Conservation (phyloP, 2,888 invertebrate genomes). For the Coelinius sp. region DNA sequence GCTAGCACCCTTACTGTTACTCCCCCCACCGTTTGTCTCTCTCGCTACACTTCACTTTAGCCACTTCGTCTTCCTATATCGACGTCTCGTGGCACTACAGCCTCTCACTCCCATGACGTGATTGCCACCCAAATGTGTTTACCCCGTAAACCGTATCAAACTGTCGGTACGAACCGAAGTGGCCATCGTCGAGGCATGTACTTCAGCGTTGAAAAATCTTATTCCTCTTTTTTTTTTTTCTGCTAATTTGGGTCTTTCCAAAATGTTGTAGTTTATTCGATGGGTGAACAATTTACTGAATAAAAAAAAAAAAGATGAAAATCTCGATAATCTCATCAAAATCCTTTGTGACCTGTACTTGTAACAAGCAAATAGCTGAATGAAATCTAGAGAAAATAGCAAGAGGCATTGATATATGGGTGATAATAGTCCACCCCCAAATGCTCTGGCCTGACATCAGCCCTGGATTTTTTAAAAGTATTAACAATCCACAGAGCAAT, state of each 20-base stretch:
- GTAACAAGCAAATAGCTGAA: slow-evolving; percentile 90
- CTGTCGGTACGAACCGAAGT: slow-evolving; percentile 56
- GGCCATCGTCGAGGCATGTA: slow-evolving; percentile 28
- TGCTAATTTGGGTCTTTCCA: neutral
- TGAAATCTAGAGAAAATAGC: slow-evolving; percentile 93
- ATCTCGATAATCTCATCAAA: too few species aligned
- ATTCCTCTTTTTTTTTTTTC: neutral
- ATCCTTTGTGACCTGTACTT: slow-evolving; percentile 80
- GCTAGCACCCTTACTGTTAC: slow-evolving; percentile 42
- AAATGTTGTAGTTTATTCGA: too few species aligned
- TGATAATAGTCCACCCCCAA: slow-evolving; percentile 94
- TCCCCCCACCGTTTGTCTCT: slow-evolving; percentile 17
- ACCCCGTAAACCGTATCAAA: slow-evolving; percentile 70
- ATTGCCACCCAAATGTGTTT: slow-evolving; percentile 70
- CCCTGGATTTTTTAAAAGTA: slow-evolving; percentile 86
- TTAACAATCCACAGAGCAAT: slow-evolving; percentile 91
- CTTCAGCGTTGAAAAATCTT: neutral
- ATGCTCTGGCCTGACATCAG: slow-evolving; percentile 88
- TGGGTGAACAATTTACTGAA: neutral
- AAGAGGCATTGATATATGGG: slow-evolving; percentile 89
- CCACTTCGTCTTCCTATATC: slow-evolving; percentile 34
- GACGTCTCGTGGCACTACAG: slow-evolving; percentile 39
- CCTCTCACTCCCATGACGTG: slow-evolving; percentile 63
- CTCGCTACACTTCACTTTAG: slow-evolving; percentile 19
- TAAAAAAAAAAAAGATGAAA: too few species aligned